Percentiles rank a stretch among this genome's conserved stretches.
Conservation (phyloP, 2,113 vertebrate genomes). For the Odontesthes bonariensis region DNA sequence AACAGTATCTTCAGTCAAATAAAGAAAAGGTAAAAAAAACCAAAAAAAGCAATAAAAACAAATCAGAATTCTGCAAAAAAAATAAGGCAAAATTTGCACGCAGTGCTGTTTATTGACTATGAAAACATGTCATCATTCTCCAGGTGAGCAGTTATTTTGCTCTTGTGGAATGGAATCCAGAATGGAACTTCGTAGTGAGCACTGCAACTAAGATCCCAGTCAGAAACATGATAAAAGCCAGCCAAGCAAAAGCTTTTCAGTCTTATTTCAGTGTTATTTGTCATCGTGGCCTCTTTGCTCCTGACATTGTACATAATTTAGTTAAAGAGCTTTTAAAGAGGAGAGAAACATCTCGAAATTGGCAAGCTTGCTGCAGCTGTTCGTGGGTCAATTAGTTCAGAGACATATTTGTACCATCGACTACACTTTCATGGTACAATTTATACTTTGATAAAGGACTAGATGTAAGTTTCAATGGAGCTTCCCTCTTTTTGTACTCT, state of each 20-base stretch:
- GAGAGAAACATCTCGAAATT: not conserved
- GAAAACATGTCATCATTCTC: not conserved
- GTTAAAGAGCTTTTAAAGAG: not conserved
- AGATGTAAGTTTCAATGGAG: not conserved
- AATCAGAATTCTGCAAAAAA: too few species aligned
- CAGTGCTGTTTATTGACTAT: not conserved
- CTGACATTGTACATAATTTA: not conserved
- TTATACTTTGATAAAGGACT: not conserved
- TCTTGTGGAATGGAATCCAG: not conserved
- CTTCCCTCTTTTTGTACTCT: too few species aligned
- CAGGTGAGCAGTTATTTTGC: not conserved
- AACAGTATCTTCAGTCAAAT: constrained; percentile 18
- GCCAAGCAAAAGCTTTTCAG: too few species aligned
- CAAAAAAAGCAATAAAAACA: too few species aligned
- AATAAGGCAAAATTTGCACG: not conserved
- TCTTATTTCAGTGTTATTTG: not conserved
- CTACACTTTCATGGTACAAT: not conserved
- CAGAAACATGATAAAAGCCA: not conserved
- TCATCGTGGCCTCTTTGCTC: not conserved
- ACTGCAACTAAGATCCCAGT: not conserved
- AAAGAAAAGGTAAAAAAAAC: constrained; percentile 7
- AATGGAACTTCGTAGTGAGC: not conserved
- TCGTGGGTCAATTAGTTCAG: not conserved
- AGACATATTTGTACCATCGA: not conserved
- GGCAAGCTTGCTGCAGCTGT: not conserved